Conservation (phyloP, 2,888 invertebrate species). For the Bombyx huttoni region DNA sequence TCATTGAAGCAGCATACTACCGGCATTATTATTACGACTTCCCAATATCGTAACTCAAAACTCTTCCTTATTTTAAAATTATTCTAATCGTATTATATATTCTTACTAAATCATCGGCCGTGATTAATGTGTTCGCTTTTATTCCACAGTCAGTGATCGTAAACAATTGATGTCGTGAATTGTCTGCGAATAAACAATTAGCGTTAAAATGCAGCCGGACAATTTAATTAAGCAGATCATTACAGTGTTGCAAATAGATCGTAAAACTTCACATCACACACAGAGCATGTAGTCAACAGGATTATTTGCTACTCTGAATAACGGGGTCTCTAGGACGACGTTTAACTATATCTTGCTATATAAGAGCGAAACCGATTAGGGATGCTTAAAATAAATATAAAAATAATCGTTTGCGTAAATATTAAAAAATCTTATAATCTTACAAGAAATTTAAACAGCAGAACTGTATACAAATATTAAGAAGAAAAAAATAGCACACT, state of each 20-base stretch:
- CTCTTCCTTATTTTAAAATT: constrained; percentile 51
- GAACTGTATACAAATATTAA: too few relatives aligned
- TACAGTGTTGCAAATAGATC: constrained; percentile 57
- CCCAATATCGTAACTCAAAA: constrained; percentile 37
- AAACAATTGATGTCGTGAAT: constrained; percentile 32
- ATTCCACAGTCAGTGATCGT: constrained; percentile 12
- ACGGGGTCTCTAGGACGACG: constrained; percentile 22
- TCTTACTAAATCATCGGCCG: constrained; percentile 22
- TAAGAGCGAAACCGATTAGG: neutral
- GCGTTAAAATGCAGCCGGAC: constrained; percentile 42
- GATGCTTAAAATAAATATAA: neutral
- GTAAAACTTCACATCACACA: constrained; percentile 34
- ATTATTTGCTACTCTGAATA: constrained; percentile 49
- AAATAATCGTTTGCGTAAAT: too few relatives aligned
- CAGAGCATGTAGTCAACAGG: constrained; percentile 38
- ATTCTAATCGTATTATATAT: constrained; percentile 33
- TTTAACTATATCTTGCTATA: neutral
- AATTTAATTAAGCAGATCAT: constrained; percentile 55
- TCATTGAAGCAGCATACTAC: constrained; percentile 50
- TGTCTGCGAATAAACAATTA: constrained; percentile 21
- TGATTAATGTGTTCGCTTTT: constrained; percentile 29
- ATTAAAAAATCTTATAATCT: too few relatives aligned
- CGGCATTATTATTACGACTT: constrained; percentile 52
- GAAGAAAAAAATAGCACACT: too few relatives aligned
- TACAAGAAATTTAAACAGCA: too few relatives aligned